Conservation (phyloP, 1,140 invertebrate species). For the Euschistus heros region DNA sequence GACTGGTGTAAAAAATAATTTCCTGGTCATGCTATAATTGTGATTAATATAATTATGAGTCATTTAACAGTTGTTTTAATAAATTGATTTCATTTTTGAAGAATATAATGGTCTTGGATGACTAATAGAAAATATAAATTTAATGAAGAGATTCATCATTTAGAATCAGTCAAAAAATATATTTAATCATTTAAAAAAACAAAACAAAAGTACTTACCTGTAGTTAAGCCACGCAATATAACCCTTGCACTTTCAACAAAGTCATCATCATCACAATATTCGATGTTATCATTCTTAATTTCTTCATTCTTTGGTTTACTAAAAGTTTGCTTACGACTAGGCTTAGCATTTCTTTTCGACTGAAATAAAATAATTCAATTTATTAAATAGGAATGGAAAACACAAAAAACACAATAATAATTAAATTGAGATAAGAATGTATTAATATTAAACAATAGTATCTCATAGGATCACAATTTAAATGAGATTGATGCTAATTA, state of each 20-base stretch:
- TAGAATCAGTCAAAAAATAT: not conserved
- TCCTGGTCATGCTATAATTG: too few relatives aligned
- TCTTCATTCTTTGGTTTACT: not conserved
- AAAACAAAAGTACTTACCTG: not conserved
- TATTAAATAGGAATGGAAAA: not conserved
- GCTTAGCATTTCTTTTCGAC: not conserved
- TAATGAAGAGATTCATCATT: too few relatives aligned
- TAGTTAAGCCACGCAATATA: constrained; percentile 1
- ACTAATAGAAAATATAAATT: too few relatives aligned
- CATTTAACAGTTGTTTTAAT: too few relatives aligned
- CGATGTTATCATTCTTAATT: not conserved
- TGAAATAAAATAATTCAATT: not conserved
- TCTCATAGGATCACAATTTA: too few relatives aligned
- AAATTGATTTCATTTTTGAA: too few relatives aligned
- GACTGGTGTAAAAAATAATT: too few relatives aligned
- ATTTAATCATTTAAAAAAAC: not conserved
- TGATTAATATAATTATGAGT: too few relatives aligned
- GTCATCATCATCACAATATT: not conserved
- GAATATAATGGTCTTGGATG: too few relatives aligned
- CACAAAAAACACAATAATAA: not conserved
- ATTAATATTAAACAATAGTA: not conserved
- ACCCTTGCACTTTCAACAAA: constrained; percentile 2
- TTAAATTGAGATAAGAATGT: not conserved
- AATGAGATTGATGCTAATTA: too few relatives aligned
- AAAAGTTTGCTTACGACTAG: constrained; percentile 15